phyloP scores from a whole-genome alignment of 2,113 vertebrate species.

The Anas platyrhynchos region DNA sequence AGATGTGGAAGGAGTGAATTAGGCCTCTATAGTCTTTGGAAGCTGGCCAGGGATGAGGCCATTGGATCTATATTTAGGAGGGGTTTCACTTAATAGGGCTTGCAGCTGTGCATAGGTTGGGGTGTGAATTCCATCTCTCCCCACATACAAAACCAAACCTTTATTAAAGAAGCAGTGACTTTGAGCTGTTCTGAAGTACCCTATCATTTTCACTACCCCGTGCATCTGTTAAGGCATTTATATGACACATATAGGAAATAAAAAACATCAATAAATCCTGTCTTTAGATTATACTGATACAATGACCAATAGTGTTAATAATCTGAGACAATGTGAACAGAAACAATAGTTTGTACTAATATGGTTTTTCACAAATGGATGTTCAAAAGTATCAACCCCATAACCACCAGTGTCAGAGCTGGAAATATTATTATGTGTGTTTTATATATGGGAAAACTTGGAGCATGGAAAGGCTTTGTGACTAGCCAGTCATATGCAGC shows the following conservation, averaged over 20 bases:
- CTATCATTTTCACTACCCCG: constrained; percentile 63
- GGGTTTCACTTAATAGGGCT: constrained; percentile 67
- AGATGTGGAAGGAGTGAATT: constrained; percentile 40
- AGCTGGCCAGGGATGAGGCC: constrained; percentile 62
- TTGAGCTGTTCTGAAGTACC: constrained; percentile 37
- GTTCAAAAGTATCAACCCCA: constrained; percentile 1
- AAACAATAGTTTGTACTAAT: constrained; percentile 49
- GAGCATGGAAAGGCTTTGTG: background rate
- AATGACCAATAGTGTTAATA: constrained; percentile 58
- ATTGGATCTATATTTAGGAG: constrained; percentile 68
- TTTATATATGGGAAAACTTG: background rate
- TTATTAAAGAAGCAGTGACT: constrained; percentile 66
- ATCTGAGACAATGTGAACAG: constrained; percentile 57
- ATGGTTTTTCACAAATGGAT: constrained; percentile 10
- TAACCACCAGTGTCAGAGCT: background rate
- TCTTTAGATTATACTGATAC: constrained; percentile 65
- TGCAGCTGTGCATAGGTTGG: constrained; percentile 68
- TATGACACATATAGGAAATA: constrained; percentile 77
- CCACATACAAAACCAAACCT: constrained; percentile 40
- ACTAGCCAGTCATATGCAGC: background rate
- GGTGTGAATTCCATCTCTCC: constrained; percentile 67
- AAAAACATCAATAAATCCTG: constrained; percentile 64
- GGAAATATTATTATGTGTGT: background rate
- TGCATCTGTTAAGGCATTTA: constrained; percentile 80
- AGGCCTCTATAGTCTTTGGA: constrained; percentile 50